Conservation (phyloP, 2,888 invertebrate genomes). For the Brassicogethes aeneus region DNA sequence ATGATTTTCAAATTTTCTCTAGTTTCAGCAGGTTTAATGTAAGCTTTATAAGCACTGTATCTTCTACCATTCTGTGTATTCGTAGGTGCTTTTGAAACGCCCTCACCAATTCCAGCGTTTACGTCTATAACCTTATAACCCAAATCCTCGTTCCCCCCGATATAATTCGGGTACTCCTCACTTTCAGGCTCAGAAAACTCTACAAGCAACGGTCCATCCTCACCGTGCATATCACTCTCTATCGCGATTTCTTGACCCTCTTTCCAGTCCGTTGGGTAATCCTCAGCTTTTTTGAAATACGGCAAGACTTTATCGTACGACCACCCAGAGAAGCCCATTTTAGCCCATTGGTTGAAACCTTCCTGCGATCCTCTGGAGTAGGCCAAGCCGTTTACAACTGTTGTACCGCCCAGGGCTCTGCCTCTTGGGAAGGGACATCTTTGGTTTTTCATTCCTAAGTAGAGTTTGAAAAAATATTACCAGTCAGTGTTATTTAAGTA, state of each 20-base stretch:
- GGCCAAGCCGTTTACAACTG: conserved; percentile 43
- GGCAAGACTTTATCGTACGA: conserved; percentile 49
- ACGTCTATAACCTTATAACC: conserved; percentile 58
- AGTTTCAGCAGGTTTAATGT: conserved; percentile 65
- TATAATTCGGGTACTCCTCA: conserved; percentile 42
- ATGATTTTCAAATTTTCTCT: conserved; percentile 66
- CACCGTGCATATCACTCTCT: not conserved
- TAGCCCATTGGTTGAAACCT: conserved; percentile 43
- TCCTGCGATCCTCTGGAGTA: conserved; percentile 41
- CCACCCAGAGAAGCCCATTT: conserved; percentile 32
- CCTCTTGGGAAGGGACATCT: conserved; percentile 38
- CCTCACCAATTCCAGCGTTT: conserved; percentile 55
- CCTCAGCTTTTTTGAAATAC: conserved; percentile 36
- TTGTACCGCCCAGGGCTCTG: conserved; percentile 44
- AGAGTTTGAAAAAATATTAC: not conserved
- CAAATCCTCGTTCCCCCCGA: conserved; percentile 54
- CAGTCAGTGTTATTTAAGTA: no score
- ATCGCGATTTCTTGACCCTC: not conserved
- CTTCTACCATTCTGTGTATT: conserved; percentile 59
- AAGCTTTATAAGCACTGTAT: conserved; percentile 68
- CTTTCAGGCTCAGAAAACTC: not conserved
- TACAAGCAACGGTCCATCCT: not conserved
- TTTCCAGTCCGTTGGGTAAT: not conserved
- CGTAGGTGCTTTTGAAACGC: conserved; percentile 58
- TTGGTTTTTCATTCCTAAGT: conserved; percentile 21